These are phyloP conservation scores for Microdon myrmicae DNA, from an alignment of 2,888 invertebrate species.

Conservation along the genomic window DNA sequence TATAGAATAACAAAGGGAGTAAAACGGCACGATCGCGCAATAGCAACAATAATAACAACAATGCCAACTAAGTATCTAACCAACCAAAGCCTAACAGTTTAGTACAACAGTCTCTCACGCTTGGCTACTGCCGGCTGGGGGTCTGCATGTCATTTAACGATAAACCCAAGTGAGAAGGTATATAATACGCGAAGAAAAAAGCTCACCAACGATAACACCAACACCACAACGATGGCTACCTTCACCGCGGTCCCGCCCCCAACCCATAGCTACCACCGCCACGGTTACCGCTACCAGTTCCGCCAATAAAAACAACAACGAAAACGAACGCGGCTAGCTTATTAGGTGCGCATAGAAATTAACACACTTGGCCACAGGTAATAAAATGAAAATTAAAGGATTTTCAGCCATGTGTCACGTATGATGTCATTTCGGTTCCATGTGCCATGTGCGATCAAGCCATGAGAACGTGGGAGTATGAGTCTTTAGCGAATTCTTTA, in stretches of 20 bases:
- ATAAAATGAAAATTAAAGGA: constrained; percentile 47
- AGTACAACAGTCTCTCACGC: constrained; percentile 25
- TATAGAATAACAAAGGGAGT: constrained; percentile 8
- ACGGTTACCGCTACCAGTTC: constrained; percentile 18
- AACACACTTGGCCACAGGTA: constrained; percentile 42
- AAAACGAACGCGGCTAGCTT: constrained; percentile 39
- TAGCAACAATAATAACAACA: no score
- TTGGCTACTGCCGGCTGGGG: neutral
- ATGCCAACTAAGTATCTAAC: no score
- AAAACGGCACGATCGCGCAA: no score
- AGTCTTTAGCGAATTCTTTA: constrained; percentile 10
- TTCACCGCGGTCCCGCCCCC: no score
- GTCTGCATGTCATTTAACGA: no score
- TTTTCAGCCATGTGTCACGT: no score
- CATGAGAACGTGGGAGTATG: constrained; percentile 41
- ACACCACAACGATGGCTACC: no score
- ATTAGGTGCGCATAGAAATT: constrained; percentile 46
- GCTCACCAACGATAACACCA: no score
- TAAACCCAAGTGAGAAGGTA: no score
- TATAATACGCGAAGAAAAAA: no score
- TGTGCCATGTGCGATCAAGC: constrained; percentile 1
- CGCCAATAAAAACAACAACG: constrained; percentile 40
- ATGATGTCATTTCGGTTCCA: constrained; percentile 36
- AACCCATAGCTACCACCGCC: no score
- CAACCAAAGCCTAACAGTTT: constrained; percentile 8